Conservation (phyloP, 2,888 invertebrate species). For the Hymenopus coronatus region DNA sequence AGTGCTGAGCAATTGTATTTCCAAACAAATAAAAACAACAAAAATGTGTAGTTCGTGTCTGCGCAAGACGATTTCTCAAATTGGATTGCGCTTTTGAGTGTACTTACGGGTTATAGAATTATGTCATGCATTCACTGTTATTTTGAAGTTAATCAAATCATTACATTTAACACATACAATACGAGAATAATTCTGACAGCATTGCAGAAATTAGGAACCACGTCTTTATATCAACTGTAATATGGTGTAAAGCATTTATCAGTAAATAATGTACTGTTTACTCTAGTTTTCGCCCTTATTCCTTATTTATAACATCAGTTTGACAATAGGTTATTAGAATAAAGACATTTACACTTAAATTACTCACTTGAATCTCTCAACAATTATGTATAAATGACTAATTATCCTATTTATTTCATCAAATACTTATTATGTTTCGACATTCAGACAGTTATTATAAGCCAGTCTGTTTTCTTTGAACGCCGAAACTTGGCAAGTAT, state of each 20-base stretch:
- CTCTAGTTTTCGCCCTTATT: not conserved
- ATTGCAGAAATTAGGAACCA: not conserved
- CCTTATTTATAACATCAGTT: no score
- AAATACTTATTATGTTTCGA: constrained; percentile 28
- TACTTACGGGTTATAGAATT: no score
- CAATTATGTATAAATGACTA: not conserved
- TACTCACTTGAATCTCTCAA: not conserved
- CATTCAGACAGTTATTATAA: constrained; percentile 6
- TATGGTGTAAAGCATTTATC: not conserved
- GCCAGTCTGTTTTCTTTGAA: constrained; percentile 5
- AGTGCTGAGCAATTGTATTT: no score
- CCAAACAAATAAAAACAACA: no score
- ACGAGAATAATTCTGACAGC: not conserved
- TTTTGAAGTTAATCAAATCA: no score
- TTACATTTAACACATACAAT: not conserved
- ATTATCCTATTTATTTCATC: not conserved
- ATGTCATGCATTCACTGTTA: no score
- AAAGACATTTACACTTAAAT: not conserved
- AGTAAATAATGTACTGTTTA: not conserved
- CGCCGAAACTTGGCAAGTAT: constrained; percentile 29
- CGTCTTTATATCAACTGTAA: not conserved
- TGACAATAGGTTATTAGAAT: not conserved
- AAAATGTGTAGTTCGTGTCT: no score
- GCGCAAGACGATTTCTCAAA: no score
- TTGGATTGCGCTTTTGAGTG: no score